Conservation (phyloP, 1,140 invertebrate species). For the Diabrotica undecimpunctata region DNA sequence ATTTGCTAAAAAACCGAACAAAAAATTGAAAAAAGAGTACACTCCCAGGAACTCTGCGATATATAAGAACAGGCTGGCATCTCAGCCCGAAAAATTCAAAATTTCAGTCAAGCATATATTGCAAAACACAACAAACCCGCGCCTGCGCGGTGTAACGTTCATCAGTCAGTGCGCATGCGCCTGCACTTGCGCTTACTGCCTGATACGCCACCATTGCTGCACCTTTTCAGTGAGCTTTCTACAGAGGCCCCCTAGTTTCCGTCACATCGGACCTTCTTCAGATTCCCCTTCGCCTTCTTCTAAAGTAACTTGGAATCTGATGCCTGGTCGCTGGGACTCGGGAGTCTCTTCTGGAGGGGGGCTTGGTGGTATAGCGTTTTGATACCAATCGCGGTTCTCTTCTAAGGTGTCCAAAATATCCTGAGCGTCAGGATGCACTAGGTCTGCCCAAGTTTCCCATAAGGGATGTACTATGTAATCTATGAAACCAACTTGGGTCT, state of each 20-base stretch:
- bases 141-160: constrained; percentile 40
- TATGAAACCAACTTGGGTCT: constrained; percentile 98
- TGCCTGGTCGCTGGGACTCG: constrained; percentile 36
- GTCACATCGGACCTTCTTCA: constrained; percentile 76
- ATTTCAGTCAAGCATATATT: constrained; percentile 41
- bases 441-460: constrained; percentile 99
- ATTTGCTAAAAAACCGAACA: constrained; percentile 7
- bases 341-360: constrained; percentile 57
- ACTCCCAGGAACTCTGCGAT: constrained; percentile 32
- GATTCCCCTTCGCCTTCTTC: constrained; percentile 73
- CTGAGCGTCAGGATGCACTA: constrained; percentile 97
- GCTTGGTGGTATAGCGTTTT: constrained; percentile 78
- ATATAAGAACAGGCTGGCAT: constrained; percentile 27
- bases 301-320: constrained; percentile 68
- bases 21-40: constrained; percentile 25
- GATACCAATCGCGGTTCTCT: constrained; percentile 98
- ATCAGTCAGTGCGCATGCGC: constrained; percentile 35
- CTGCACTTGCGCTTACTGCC: constrained; percentile 55
- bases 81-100: constrained; percentile 30
- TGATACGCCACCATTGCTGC: constrained; percentile 73
- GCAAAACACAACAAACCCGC: constrained; percentile 40
- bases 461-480: constrained; percentile 99
- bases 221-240: constrained; percentile 81
- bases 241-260: constrained; percentile 80
- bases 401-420: constrained; percentile 96